These are phyloP conservation scores for Tubulanus polymorphus DNA, from an alignment of 2,888 invertebrate species.

Conservation along the genomic window DNA sequence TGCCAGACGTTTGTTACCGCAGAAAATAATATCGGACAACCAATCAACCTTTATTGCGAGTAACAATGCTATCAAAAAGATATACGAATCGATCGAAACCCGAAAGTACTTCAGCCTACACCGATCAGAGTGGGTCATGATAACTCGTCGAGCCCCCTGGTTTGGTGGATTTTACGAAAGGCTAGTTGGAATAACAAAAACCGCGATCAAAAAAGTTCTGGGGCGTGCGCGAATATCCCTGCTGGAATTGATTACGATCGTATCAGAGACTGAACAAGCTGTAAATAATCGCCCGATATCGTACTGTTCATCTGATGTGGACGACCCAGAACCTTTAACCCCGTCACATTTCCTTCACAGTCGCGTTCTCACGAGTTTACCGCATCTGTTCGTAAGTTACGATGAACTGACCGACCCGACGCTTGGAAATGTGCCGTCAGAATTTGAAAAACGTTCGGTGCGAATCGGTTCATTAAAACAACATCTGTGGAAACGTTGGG, in stretches of 20 bases:
- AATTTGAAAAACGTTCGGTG: not conserved
- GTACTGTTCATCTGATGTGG: not conserved
- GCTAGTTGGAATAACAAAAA: not conserved
- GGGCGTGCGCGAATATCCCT: not conserved
- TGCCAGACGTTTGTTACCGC: not conserved
- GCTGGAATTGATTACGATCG: not conserved
- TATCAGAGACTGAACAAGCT: not conserved
- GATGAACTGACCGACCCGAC: not conserved
- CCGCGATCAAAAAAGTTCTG: not conserved
- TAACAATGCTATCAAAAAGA: not conserved
- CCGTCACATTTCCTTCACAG: not conserved
- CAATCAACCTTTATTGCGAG: not conserved
- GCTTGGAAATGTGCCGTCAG: not conserved
- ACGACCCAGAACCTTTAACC: not conserved
- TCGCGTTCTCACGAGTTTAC: not conserved
- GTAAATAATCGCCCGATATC: not conserved
- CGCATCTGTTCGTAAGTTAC: not conserved
- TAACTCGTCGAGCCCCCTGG: not conserved
- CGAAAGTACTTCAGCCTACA: not conserved
- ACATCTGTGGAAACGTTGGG: not conserved
- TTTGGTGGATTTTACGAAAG: not conserved
- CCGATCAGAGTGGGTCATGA: not conserved
- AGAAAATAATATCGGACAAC: constrained; percentile 1
- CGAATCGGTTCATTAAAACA: not conserved
- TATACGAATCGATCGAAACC: not conserved